phyloP scores from a whole-genome alignment of 2,113 vertebrate genomes.

The Todiramphus saurophagus region DNA sequence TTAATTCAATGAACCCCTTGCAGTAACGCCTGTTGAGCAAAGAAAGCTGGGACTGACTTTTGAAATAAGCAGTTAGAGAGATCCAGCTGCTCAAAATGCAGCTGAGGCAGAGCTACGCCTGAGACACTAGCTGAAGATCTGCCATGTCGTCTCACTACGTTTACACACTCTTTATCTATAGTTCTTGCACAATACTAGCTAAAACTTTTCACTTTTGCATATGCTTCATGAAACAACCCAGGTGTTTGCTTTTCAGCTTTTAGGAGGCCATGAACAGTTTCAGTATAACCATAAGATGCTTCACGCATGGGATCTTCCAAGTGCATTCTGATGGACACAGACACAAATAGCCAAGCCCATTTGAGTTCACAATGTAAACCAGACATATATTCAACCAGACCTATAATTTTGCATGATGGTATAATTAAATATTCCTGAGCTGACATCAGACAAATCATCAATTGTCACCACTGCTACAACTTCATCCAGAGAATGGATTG shows the following conservation, averaged over 20 bases:
- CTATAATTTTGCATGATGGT: not conserved
- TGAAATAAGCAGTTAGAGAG: not conserved
- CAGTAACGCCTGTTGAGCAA: not conserved
- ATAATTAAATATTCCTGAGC: not conserved
- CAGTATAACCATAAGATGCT: not conserved
- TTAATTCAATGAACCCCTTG: not conserved
- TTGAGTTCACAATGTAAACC: not conserved
- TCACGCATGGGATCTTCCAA: not conserved
- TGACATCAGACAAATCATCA: not conserved
- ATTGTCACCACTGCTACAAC: not conserved
- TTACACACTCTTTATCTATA: not conserved
- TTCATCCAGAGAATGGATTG: not conserved
- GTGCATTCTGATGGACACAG: not conserved
- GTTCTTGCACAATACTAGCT: not conserved
- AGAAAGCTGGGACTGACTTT: not conserved
- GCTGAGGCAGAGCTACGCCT: not conserved
- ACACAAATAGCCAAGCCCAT: not conserved
- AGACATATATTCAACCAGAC: rapidly evolving
- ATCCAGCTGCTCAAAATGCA: not conserved
- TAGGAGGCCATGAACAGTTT: not conserved
- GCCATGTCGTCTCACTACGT: rapidly evolving
- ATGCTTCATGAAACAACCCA: rapidly evolving
- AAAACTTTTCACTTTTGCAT: not conserved
- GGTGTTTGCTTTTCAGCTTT: not conserved
- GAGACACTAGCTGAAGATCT: not conserved